Evolutionary conservation across 2,888 invertebrate genomes (phyloP).

Genomic region (Augochlorella aurata): DNA sequence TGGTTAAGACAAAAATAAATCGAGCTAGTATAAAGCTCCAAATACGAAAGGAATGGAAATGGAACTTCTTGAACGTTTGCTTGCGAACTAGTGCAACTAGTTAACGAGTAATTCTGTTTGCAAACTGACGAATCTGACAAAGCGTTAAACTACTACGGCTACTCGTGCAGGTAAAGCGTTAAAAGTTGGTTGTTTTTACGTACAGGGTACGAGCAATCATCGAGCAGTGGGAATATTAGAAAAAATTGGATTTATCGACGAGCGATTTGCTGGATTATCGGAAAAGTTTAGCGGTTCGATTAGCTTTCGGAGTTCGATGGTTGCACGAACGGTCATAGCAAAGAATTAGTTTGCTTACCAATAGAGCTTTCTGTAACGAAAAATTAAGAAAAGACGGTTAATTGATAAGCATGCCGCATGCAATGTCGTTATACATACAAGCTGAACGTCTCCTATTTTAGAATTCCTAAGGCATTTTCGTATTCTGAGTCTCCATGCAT

Average conservation of each 20-base stretch:
- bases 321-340: slow-evolving; percentile 11
- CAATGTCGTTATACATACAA: slow-evolving; percentile 79
- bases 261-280: too few relatives aligned
- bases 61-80: neutral
- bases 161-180: neutral
- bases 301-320: slow-evolving; percentile 25
- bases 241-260: neutral
- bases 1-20: neutral
- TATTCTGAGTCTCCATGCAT: slow-evolving; percentile 80
- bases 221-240: slow-evolving; percentile 21
- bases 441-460: slow-evolving; percentile 81
- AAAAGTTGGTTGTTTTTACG: neutral
- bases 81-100: neutral
- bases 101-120: neutral
- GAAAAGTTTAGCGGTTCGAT: neutral
- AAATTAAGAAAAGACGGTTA: slow-evolving; percentile 62
- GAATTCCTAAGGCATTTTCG: slow-evolving; percentile 80
- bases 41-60: neutral
- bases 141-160: neutral
- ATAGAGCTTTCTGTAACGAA: slow-evolving; percentile 79
- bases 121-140: slow-evolving; percentile 6
- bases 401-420: slow-evolving; percentile 78
- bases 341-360: slow-evolving; percentile 77
- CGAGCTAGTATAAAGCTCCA: slow-evolving; percentile 10
- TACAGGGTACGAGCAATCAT: slow-evolving; percentile 29